phyloP scores from a whole-genome alignment of 1,140 invertebrate genomes.

The Scaptomyza hsui region DNA sequence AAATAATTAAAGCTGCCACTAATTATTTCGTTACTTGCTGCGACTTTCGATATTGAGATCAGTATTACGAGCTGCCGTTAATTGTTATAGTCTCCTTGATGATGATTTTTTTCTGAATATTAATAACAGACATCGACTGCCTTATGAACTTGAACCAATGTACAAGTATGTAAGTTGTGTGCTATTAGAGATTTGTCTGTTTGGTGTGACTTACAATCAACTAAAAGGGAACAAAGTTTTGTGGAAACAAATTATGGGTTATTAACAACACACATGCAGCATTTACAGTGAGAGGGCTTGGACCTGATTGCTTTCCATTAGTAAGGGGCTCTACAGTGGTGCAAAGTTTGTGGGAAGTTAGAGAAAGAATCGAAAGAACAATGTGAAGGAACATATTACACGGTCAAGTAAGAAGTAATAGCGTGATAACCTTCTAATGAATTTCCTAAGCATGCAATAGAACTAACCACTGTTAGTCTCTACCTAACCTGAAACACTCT shows the following conservation, averaged over 20 bases:
- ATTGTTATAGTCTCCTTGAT: slow-evolving; percentile 20
- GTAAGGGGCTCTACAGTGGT: slow-evolving; percentile 29
- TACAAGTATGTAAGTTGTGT: slow-evolving; percentile 12
- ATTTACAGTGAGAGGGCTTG: background rate
- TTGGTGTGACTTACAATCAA: background rate
- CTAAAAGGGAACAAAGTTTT: background rate
- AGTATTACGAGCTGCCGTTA: slow-evolving; percentile 27
- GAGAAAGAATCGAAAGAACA: too few species aligned
- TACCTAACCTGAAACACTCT: background rate
- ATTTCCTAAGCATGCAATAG: background rate
- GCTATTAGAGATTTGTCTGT: slow-evolving; percentile 8
- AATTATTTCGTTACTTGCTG: slow-evolving; percentile 41
- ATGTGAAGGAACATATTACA: too few species aligned
- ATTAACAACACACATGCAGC: slow-evolving; percentile 40
- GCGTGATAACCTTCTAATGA: background rate
- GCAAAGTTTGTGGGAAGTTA: slow-evolving; percentile 8
- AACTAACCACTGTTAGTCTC: slow-evolving; percentile 7
- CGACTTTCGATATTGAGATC: slow-evolving; percentile 2
- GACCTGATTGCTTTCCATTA: slow-evolving; percentile 24
- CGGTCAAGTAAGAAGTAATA: too few species aligned
- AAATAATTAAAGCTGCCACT: slow-evolving; percentile 40
- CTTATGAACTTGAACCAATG: background rate
- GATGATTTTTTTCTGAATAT: slow-evolving; percentile 9
- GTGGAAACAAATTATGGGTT: slow-evolving; percentile 46
- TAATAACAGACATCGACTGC: slow-evolving; percentile 22